phyloP scores from a whole-genome alignment of 1,140 invertebrate species.

The Bombus confusus region DNA sequence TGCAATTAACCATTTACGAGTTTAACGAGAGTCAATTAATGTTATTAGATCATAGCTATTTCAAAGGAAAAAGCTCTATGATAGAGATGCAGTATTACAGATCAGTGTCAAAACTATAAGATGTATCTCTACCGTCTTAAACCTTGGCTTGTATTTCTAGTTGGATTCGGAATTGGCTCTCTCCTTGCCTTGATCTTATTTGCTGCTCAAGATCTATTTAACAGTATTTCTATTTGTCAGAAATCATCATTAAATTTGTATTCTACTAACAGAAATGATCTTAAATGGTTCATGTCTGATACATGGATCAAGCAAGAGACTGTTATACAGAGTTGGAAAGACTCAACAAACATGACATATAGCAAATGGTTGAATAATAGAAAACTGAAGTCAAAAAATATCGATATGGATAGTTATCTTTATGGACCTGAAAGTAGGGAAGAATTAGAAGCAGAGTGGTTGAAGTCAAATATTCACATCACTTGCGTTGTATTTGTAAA shows the following conservation, averaged over 20 bases:
- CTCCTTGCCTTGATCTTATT: slow-evolving; percentile 49
- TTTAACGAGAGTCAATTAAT: slow-evolving; percentile 41
- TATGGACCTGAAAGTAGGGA: slow-evolving; percentile 56
- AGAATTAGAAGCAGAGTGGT: slow-evolving; percentile 74
- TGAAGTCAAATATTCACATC: slow-evolving; percentile 72
- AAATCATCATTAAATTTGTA: background rate
- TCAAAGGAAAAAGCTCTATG: background rate
- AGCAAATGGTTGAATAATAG: slow-evolving; percentile 68
- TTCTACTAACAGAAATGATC: background rate
- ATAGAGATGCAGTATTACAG: background rate
- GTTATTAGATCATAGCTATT: slow-evolving; percentile 15
- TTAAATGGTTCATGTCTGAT: slow-evolving; percentile 17
- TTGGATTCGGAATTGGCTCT: slow-evolving; percentile 70
- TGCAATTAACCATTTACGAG: background rate
- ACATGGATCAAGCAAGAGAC: background rate
- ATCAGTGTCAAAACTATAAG: slow-evolving; percentile 7
- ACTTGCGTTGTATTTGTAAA: slow-evolving; percentile 78
- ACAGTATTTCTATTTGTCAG: slow-evolving; percentile 14
- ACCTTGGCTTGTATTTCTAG: slow-evolving; percentile 30
- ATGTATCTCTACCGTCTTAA: slow-evolving; percentile 47
- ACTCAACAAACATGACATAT: slow-evolving; percentile 60
- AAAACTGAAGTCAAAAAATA: slow-evolving; percentile 47
- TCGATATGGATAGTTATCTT: slow-evolving; percentile 73
- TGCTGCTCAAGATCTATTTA: slow-evolving; percentile 35
- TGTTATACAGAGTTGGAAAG: slow-evolving; percentile 41